These are phyloP conservation scores for Siniperca chuatsi DNA, from an alignment of 2,113 vertebrate species.

Conservation along the genomic window DNA sequence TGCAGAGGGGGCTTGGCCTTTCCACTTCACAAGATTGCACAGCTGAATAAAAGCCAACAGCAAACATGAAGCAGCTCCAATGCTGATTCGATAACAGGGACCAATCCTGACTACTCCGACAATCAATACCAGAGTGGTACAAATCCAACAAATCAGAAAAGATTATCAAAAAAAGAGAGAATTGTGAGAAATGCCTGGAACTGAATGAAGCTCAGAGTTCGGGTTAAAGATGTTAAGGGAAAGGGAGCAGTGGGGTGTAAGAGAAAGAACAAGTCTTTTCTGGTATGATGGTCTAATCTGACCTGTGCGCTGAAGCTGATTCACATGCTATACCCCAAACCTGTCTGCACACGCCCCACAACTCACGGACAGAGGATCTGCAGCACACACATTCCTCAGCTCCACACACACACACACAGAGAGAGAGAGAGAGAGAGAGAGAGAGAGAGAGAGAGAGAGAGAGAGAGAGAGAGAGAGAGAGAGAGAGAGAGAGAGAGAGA, in stretches of 20 bases:
- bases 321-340: constrained; percentile 81
- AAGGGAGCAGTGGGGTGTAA: constrained; percentile 34
- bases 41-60: constrained; percentile 43
- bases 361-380: constrained; percentile 86
- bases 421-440: constrained; percentile 52
- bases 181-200: neutral
- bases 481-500: constrained; percentile 56
- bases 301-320: constrained; percentile 74
- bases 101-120: neutral
- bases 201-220: neutral
- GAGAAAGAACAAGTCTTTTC: constrained; percentile 64
- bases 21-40: constrained; percentile 59
- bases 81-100: neutral
- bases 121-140: neutral
- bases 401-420: constrained; percentile 74
- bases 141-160: neutral
- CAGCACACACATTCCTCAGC: constrained; percentile 87
- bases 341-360: constrained; percentile 84
- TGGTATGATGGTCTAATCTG: constrained; percentile 80
- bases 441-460: constrained; percentile 19
- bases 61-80: constrained; percentile 32
- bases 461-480: constrained; percentile 64
- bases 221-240: constrained; percentile 27
- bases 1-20: constrained; percentile 39
- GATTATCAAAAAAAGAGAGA: neutral